phyloP scores from a whole-genome alignment of 2,888 invertebrate species.

The Ennomos quercinarius region DNA sequence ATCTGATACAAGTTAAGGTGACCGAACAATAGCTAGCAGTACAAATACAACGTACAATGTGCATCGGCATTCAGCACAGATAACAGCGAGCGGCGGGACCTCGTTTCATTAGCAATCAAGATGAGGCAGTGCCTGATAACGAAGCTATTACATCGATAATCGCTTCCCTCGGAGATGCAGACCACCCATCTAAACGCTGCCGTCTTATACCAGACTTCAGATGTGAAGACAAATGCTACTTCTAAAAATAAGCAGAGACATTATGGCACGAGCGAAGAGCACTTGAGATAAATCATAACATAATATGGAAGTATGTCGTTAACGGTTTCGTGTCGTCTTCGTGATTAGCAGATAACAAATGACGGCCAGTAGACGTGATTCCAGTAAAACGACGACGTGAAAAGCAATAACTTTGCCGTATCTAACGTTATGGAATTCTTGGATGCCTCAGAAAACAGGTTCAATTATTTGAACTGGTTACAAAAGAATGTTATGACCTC shows the following conservation, averaged over 20 bases:
- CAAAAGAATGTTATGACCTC: slow-evolving; percentile 33
- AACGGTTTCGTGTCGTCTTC: slow-evolving; percentile 52
- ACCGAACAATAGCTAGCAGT: slow-evolving; percentile 43
- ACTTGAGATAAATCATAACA: slow-evolving; percentile 39
- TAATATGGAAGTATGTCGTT: slow-evolving; percentile 47
- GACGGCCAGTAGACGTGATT: slow-evolving; percentile 38
- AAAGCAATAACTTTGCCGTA: slow-evolving; percentile 11
- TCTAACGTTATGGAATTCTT: slow-evolving; percentile 9
- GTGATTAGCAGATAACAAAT: slow-evolving; percentile 46
- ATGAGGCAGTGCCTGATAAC: slow-evolving; percentile 71
- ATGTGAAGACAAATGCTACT: slow-evolving; percentile 44
- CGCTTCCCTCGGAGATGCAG: slow-evolving; percentile 52
- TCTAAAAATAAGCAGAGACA: slow-evolving; percentile 42
- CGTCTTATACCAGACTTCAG: slow-evolving; percentile 42
- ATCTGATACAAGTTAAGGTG: slow-evolving; percentile 21
- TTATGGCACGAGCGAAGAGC: slow-evolving; percentile 36
- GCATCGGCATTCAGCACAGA: slow-evolving; percentile 45
- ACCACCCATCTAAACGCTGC: slow-evolving; percentile 55
- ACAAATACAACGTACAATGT: slow-evolving; percentile 44
- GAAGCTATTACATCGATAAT: slow-evolving; percentile 73
- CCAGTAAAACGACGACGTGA: slow-evolving; percentile 15
- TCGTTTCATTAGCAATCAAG: slow-evolving; percentile 66
- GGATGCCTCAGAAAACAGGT: slow-evolving; percentile 16
- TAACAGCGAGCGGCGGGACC: slow-evolving; percentile 52
- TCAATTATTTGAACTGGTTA: slow-evolving; percentile 20